These are phyloP conservation scores for Plebejus argus DNA, from an alignment of 2,888 invertebrate species.

Conservation along the genomic window DNA sequence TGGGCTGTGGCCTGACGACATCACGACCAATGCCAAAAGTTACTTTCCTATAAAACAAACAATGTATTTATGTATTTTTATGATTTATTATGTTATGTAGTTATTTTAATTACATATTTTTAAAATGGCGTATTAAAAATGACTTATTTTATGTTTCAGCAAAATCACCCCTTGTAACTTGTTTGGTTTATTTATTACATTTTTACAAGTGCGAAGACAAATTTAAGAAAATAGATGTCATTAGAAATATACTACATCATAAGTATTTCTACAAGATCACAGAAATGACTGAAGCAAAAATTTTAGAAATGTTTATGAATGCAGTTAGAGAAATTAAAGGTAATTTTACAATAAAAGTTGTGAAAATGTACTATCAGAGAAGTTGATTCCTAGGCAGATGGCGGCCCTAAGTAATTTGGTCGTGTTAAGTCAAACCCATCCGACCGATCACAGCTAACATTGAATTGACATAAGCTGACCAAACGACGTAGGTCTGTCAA, in stretches of 20 bases:
- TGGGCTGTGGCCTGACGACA: too few species aligned
- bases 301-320: slow-evolving; percentile 62
- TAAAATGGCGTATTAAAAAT: slow-evolving; percentile 1
- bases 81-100: background rate
- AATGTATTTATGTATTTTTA: background rate
- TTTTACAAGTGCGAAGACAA: slow-evolving; percentile 69
- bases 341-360: slow-evolving; percentile 42
- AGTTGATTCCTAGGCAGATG: too few species aligned
- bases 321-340: slow-evolving; percentile 59
- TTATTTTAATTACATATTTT: background rate
- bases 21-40: too few species aligned
- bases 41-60: background rate
- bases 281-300: slow-evolving; percentile 67
- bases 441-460: too few species aligned
- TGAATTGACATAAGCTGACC: too few species aligned
- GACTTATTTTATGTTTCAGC: slow-evolving; percentile 53
- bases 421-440: too few species aligned
- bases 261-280: slow-evolving; percentile 64
- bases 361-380: too few species aligned
- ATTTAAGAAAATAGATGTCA: slow-evolving; percentile 57
- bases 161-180: slow-evolving; percentile 63
- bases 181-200: slow-evolving; percentile 68
- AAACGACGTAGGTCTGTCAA: too few species aligned
- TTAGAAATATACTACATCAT: slow-evolving; percentile 56
- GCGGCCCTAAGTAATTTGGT: too few species aligned